A percentile compares a stretch with the other conserved stretches of the same genome.
These are phyloP conservation scores for Barypeithes pellucidus DNA, from an alignment of 2,888 invertebrate species.

Conservation along the genomic window DNA sequence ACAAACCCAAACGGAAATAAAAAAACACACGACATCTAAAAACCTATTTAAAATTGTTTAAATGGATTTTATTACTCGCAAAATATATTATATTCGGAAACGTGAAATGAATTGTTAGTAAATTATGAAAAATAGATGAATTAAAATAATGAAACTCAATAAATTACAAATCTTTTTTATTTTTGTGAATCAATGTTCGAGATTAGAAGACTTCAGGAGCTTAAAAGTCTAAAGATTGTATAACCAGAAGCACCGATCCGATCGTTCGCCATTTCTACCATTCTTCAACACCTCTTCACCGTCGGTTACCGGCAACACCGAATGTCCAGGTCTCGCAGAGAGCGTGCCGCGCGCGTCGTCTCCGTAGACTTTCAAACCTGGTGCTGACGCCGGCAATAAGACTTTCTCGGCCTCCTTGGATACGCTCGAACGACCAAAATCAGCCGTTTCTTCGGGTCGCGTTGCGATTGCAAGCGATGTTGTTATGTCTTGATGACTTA, in stretches of 20 bases:
- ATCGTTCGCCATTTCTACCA: background rate
- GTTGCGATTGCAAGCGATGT: slow-evolving; percentile 15
- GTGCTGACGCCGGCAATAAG: slow-evolving; percentile 27
- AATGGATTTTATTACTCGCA: too few relatives aligned
- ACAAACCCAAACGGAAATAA: too few relatives aligned
- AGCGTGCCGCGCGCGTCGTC: slow-evolving; percentile 27
- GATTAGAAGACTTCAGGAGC: too few relatives aligned
- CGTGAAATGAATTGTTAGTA: too few relatives aligned
- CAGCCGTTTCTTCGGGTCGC: slow-evolving; percentile 23
- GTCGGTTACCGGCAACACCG: slow-evolving; percentile 24
- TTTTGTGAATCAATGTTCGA: too few relatives aligned
- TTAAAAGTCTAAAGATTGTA: too few relatives aligned
- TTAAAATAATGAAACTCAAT: too few relatives aligned
- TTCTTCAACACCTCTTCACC: background rate
- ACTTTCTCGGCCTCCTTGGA: slow-evolving; percentile 34
- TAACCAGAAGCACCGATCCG: background rate
- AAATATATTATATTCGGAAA: too few relatives aligned
- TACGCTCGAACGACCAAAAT: slow-evolving; percentile 40
- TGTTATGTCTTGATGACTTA: background rate
- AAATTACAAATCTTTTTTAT: too few relatives aligned
- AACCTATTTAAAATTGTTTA: too few relatives aligned
- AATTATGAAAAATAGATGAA: too few relatives aligned
- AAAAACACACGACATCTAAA: too few relatives aligned
- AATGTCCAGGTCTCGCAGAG: slow-evolving; percentile 17
- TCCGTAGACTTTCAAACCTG: slow-evolving; percentile 36